Evolutionary conservation across 2,888 invertebrate species (phyloP).

Genomic region (Drosophila emarginata): DNA sequence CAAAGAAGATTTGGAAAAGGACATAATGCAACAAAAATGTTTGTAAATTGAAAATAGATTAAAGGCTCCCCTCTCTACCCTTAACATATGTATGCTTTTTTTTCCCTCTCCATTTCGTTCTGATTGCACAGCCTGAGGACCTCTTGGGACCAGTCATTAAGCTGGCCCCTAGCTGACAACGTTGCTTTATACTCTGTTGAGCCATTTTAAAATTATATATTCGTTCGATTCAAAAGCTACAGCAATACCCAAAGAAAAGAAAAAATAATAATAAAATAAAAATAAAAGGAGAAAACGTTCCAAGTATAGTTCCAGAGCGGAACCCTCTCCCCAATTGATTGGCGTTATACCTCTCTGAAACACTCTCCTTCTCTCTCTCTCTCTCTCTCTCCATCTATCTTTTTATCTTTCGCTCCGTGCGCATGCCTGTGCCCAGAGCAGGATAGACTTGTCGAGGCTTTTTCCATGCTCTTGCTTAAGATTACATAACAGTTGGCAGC

Average conservation of each 20-base stretch:
- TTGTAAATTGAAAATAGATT: slow-evolving; percentile 1
- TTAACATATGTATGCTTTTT: neutral
- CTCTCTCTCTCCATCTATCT: neutral
- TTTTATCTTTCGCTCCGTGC: slow-evolving; percentile 31
- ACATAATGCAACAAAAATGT: neutral
- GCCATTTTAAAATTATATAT: slow-evolving; percentile 37
- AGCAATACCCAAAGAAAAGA: slow-evolving; percentile 4
- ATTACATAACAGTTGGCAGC: slow-evolving; percentile 80
- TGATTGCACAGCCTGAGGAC: neutral
- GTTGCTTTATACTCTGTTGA: slow-evolving; percentile 29
- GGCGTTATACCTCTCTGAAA: slow-evolving; percentile 16
- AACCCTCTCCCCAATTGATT: neutral
- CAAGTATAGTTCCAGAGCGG: slow-evolving; percentile 29
- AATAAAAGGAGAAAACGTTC: slow-evolving; percentile 25
- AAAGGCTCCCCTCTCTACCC: neutral
- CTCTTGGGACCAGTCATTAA: slow-evolving; percentile 41
- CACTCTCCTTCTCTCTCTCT: slow-evolving; percentile 8
- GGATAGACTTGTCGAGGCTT: slow-evolving; percentile 52
- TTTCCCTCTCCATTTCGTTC: neutral
- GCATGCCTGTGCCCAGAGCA: slow-evolving; percentile 41
- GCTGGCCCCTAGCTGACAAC: slow-evolving; percentile 71
- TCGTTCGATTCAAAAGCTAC: slow-evolving; percentile 40
- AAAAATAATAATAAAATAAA: slow-evolving; percentile 1
- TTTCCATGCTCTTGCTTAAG: slow-evolving; percentile 59
- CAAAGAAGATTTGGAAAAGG: slow-evolving; percentile 9